phyloP scores from a whole-genome alignment of 2,113 vertebrate species.

The Carettochelys insculpta region DNA sequence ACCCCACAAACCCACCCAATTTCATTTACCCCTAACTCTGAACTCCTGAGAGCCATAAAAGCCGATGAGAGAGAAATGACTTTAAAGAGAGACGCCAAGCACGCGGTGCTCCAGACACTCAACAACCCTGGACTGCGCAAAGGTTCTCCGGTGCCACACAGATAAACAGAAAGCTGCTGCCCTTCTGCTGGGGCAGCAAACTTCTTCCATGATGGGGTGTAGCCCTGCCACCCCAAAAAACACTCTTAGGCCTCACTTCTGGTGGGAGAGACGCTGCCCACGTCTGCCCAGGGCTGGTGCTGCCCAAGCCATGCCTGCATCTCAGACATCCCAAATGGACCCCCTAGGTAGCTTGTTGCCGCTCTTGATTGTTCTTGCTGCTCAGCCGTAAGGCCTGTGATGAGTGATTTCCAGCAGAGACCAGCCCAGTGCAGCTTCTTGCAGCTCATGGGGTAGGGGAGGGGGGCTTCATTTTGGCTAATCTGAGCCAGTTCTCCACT shows the following conservation, averaged over 20 bases:
- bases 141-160: neutral
- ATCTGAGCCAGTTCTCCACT: slow-evolving; percentile 59
- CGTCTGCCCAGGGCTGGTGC: neutral
- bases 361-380: slow-evolving; percentile 51
- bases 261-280: slow-evolving; percentile 10
- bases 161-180: slow-evolving; percentile 10
- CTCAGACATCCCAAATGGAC: slow-evolving; percentile 33
- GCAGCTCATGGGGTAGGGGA: slow-evolving; percentile 11
- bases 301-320: slow-evolving; percentile 20
- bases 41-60: slow-evolving; percentile 69
- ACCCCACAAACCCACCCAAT: slow-evolving; percentile 39
- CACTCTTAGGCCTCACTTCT: neutral
- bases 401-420: slow-evolving; percentile 53
- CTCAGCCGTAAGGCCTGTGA: slow-evolving; percentile 37
- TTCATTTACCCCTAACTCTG: slow-evolving; percentile 60
- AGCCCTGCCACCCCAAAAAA: neutral
- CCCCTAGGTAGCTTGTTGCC: slow-evolving; percentile 15
- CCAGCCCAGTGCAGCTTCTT: neutral
- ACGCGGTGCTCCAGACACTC: slow-evolving; percentile 55
- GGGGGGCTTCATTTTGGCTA: slow-evolving; percentile 40
- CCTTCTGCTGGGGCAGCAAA: neutral
- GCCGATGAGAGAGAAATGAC: slow-evolving; percentile 64
- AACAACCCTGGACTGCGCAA: slow-evolving; percentile 34
- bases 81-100: slow-evolving; percentile 43
- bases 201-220: slow-evolving; percentile 8